phyloP scores from a whole-genome alignment of 2,113 vertebrate species.

The Proterorhinus semilunaris region DNA sequence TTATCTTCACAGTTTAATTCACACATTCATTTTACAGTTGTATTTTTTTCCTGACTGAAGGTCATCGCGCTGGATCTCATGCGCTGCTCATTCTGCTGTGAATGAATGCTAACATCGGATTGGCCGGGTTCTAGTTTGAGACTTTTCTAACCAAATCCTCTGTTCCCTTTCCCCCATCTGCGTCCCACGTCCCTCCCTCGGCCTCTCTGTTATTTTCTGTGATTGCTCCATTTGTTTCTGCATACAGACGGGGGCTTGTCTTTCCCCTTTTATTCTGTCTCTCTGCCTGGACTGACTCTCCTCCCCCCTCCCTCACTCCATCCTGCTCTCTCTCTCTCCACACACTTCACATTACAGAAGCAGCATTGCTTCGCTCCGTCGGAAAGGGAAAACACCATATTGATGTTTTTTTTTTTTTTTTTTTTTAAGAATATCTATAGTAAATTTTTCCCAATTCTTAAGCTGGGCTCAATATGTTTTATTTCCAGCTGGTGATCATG shows the following conservation, averaged over 20 bases:
- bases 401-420: slow-evolving; percentile 4
- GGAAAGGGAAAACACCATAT: slow-evolving; percentile 29
- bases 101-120: background rate
- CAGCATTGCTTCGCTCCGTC: slow-evolving; percentile 54
- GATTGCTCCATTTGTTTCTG: slow-evolving; percentile 52
- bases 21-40: slow-evolving; percentile 1
- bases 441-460: slow-evolving; percentile 42
- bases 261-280: slow-evolving; percentile 24
- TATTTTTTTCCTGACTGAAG: slow-evolving; percentile 23
- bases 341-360: slow-evolving; percentile 66
- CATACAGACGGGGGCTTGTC: slow-evolving; percentile 39
- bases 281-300: slow-evolving; percentile 30
- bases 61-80: slow-evolving; percentile 21
- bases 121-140: background rate
- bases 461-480: slow-evolving; percentile 76
- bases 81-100: slow-evolving; percentile 7
- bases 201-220: slow-evolving; percentile 47
- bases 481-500: slow-evolving; percentile 90
- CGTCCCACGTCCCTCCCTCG: slow-evolving; percentile 20
- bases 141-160: slow-evolving; percentile 16
- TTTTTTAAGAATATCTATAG: slow-evolving; percentile 26
- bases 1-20: background rate
- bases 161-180: slow-evolving; percentile 36
- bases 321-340: slow-evolving; percentile 50
- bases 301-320: slow-evolving; percentile 8